These are phyloP conservation scores for Limonius californicus DNA, from an alignment of 1,140 invertebrate species.

Conservation along the genomic window DNA sequence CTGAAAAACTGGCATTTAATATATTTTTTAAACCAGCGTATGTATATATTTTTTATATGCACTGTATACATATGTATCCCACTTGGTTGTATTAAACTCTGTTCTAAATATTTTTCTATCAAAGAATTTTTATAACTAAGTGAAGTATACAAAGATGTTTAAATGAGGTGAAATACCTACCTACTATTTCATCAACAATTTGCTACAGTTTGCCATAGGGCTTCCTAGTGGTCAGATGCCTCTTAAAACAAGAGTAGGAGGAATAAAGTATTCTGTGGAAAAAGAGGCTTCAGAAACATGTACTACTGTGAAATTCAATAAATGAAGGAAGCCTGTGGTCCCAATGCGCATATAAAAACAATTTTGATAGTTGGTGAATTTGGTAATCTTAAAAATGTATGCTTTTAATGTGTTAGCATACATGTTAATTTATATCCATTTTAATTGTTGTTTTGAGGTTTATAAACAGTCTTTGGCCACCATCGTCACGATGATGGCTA, in stretches of 20 bases:
- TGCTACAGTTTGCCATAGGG: conserved; percentile 83
- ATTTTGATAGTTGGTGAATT: conserved; percentile 95
- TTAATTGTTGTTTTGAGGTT: conserved; percentile 53
- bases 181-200: conserved; percentile 2
- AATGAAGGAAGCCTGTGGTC: conserved; percentile 73
- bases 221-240: conserved; percentile 82
- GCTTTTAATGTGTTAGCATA: conserved; percentile 23
- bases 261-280: conserved; percentile 77
- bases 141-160: too few species aligned
- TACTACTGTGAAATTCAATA: conserved; percentile 75
- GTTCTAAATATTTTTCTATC: too few species aligned
- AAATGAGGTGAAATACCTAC: too few species aligned
- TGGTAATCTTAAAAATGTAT: conserved; percentile 75
- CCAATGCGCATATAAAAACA: conserved; percentile 80
- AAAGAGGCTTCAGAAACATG: conserved; percentile 94
- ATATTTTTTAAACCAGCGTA: too few species aligned
- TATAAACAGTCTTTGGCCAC: conserved; percentile 88
- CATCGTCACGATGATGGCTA: conserved; percentile 96
- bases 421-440: conserved; percentile 16
- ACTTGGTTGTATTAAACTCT: too few species aligned
- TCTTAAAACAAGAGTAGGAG: conserved; percentile 74
- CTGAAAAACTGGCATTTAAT: too few species aligned
- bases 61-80: too few species aligned
- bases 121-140: too few species aligned
- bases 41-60: too few species aligned